A percentile compares a stretch with the other conserved stretches of the same genome.
These are phyloP conservation scores for Eledone cirrhosa DNA, from an alignment of 2,888 invertebrate species.

Conservation along the genomic window DNA sequence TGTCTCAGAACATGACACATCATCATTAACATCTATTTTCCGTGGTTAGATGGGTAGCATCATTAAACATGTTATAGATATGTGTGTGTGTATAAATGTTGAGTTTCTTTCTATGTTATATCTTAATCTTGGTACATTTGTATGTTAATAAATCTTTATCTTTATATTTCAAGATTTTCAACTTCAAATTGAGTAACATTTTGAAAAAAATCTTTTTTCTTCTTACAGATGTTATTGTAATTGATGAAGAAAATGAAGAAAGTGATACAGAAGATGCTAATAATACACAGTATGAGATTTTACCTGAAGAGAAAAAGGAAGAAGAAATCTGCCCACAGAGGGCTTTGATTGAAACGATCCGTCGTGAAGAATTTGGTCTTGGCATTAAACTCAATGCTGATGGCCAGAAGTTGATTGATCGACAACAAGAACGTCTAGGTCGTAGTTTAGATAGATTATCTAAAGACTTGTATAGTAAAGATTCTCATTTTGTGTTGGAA, in stretches of 20 bases:
- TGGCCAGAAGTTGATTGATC: constrained; percentile 58
- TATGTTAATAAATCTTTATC: too few relatives aligned
- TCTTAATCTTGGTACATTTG: neutral
- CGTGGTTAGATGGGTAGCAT: too few relatives aligned
- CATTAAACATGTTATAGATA: too few relatives aligned
- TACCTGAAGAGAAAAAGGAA: constrained; percentile 18
- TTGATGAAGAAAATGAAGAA: constrained; percentile 11
- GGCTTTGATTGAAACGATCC: constrained; percentile 57
- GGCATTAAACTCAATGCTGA: constrained; percentile 61
- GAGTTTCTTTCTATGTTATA: neutral
- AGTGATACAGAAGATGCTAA: constrained; percentile 1
- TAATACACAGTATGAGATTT: neutral
- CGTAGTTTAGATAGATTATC: constrained; percentile 63
- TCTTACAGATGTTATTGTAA: neutral
- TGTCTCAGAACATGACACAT: too few relatives aligned
- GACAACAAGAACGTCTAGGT: constrained; percentile 63
- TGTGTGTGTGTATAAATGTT: too few relatives aligned
- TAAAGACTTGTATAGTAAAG: constrained; percentile 62
- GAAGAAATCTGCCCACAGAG: constrained; percentile 33
- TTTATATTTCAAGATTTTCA: neutral
- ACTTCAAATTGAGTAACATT: neutral
- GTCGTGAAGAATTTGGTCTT: constrained; percentile 65
- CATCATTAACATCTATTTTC: too few relatives aligned
- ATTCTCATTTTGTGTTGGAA: constrained; percentile 67
- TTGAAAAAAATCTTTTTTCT: neutral